Evolutionary conservation across 2,113 vertebrate species (phyloP).

Genomic region (Arvicanthis niloticus): DNA sequence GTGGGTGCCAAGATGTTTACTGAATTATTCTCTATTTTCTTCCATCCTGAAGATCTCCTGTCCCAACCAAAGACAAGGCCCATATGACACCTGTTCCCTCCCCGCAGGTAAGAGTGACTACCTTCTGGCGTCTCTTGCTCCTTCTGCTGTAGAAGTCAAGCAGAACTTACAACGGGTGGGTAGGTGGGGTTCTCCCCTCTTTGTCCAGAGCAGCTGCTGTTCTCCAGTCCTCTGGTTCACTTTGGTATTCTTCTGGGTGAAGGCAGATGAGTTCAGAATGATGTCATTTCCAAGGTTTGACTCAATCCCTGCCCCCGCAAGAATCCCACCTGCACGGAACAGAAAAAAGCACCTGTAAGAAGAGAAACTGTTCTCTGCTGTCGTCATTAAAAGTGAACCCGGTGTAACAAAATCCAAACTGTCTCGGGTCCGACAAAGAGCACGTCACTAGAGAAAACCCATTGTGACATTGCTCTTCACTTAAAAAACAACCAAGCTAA

Average conservation of each 20-base stretch:
- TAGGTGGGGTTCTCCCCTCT: not conserved
- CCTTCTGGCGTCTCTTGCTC: not conserved
- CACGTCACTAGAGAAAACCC: slow-evolving; percentile 4
- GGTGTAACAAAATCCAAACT: not conserved
- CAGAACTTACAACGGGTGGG: not conserved
- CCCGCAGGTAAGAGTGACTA: not conserved
- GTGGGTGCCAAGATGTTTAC: not conserved
- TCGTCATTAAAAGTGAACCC: not conserved
- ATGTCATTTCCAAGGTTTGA: not conserved
- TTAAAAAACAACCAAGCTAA: slow-evolving; percentile 70
- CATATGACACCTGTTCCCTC: not conserved
- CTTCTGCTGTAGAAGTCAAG: not conserved
- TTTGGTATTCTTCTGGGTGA: not conserved
- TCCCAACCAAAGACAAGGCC: not conserved
- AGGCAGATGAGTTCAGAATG: not conserved
- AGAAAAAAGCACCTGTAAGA: not conserved
- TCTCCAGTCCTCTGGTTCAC: not conserved
- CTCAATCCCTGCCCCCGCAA: not conserved
- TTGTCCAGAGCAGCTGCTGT: not conserved
- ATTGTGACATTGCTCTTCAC: not conserved
- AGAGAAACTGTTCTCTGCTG: not conserved
- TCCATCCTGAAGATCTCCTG: not conserved
- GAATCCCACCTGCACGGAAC: not conserved
- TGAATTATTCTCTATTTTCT: not conserved
- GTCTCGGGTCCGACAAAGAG: not conserved